Evolutionary conservation across 2,113 vertebrate species (phyloP), one percentile per base, ranked within the genome.

Genomic region (Diadophis punctatus): DNA sequence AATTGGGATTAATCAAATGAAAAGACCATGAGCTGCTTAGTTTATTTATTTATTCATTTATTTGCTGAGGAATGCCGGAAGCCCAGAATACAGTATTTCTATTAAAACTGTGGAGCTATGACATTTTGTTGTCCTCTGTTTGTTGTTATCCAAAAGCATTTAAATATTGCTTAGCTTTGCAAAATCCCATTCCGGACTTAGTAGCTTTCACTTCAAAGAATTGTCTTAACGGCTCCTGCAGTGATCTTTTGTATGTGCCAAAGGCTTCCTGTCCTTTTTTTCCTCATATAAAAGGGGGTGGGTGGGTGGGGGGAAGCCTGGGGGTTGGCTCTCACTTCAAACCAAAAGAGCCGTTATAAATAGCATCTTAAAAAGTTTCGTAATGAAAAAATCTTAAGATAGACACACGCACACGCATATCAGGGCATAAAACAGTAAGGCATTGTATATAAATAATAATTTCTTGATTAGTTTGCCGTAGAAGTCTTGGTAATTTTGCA

Each of bases 181-280:
- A 93, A 93, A 25, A 86, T 92, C 93, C 68, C 18, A 0, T 80
- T 94, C 94, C 87, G 43, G 92, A 30, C 91, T 95, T 89, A 91
- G 95, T 90, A 94, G 91, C 87, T 63, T 93, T 89, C 43, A 96
- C 96, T 97, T 97, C 96, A 97, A 96, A 97, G 97, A 91, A 88
- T 51, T 87, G 93, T 74, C 94, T 94, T 46, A 7, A 74, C 48
- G 58, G 63, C 92, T 94, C 94, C 93, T 92, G 95, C 93, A 87
- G 93, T 68, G 96, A 80, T 93, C 93, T 95, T 85, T 95, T 93
- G 63, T 93, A 52, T 92, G 52, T 93, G 93, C 93, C 95, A 96
- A 93, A 90, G 39, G 89, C 95, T 97, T 97, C 96, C 97, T 96
- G 86, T 94, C 91, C 91, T 95, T 48, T 95, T 4, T 91, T 58